These are phyloP conservation scores for Bombus soroeensis DNA, from an alignment of 1,140 invertebrate species.

Conservation along the genomic window DNA sequence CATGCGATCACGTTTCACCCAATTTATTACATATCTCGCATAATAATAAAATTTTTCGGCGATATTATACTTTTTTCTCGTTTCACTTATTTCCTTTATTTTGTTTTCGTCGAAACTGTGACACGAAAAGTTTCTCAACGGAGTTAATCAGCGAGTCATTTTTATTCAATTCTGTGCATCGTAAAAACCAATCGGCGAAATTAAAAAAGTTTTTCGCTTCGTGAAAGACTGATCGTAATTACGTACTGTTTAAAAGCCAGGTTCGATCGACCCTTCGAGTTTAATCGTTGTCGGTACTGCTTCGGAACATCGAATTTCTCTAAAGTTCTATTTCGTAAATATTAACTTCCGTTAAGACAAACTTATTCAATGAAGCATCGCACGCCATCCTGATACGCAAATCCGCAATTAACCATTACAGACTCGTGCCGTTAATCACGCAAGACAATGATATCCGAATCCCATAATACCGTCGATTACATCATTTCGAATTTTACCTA, in stretches of 20 bases:
- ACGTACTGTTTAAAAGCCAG: neutral
- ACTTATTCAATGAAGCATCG: neutral
- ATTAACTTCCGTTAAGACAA: neutral
- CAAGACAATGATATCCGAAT: neutral
- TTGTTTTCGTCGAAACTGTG: neutral
- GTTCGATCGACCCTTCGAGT: neutral
- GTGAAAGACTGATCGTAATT: neutral
- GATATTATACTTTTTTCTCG: neutral
- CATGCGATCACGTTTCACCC: neutral
- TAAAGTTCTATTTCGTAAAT: neutral
- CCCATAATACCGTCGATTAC: neutral
- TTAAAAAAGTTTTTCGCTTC: constrained; percentile 5
- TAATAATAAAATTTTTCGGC: neutral
- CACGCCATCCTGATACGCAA: neutral
- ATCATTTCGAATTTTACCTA: neutral
- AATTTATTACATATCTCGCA: neutral
- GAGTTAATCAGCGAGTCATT: neutral
- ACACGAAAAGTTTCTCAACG: neutral
- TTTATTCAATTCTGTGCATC: neutral
- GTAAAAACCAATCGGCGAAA: neutral
- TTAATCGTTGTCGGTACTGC: neutral
- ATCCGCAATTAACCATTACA: constrained; percentile 26
- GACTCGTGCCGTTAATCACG: constrained; percentile 1
- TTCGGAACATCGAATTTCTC: neutral
- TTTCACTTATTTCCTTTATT: neutral